Base-by-base conservation (phyloP, 1,140 invertebrate genomes). In the Helicoverpa armigera region DNA sequence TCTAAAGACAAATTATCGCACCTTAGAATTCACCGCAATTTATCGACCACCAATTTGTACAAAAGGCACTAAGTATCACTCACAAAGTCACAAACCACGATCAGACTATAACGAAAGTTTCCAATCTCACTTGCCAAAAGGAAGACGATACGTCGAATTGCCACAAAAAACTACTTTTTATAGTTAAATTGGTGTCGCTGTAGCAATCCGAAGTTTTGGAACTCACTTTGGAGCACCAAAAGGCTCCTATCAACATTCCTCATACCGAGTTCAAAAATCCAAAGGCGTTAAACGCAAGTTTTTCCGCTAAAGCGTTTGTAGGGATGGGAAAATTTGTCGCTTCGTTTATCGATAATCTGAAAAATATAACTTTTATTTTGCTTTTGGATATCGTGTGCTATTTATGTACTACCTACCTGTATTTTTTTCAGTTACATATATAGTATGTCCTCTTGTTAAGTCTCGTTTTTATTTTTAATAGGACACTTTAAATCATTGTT, bases 171-270 rank as follows among this genome's bases (percentile, higher is more conserved):
- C 50, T 31, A 61, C 56, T 61, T 60, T 75, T 23, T 48, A 75
- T 16, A 61, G 53, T 50, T 43, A 50, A 43, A 61, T 61, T 43
- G 29, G 72, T 29, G 18, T 70, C 23, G 35, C 35, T 16, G 72
- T 43, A 23, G 11, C 73, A 50, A 75, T 75, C 43, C 35, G 14
- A 75, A 75, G 53, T 73, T 73, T 73, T 43, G n/a, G 69, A 54
- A 73, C 31, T 73, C 43, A 48, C 50, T 75, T 35, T 75, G 58
- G 29, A 75, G 73, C 56, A 77, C 50, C n/a, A 77, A 69, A 82
- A 54, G 50, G 43, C 29, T 60, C 51, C 65, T 65, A 82, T 82
- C 80, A 77, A 82, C 80, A 81, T 81, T 76, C 80, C 31, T 72
- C 74, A 65, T 63, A 56, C 35, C 56, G 58, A 50, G 23, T 63